These are phyloP conservation scores for Percopsis transmontana DNA, from an alignment of 2,113 vertebrate species.

Conservation along the genomic window DNA sequence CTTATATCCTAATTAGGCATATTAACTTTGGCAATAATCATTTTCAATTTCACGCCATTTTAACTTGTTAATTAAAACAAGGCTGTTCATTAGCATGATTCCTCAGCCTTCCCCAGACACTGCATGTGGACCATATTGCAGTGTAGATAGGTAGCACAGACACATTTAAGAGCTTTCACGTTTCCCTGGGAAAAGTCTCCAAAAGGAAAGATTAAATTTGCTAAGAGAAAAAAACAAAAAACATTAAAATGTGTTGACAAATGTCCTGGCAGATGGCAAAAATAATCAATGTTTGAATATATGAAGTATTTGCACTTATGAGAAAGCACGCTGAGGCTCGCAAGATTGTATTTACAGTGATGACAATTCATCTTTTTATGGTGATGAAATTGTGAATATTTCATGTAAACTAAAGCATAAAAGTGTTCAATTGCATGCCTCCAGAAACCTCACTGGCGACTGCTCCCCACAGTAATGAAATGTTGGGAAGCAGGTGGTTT, in stretches of 20 bases:
- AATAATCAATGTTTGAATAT: constrained; percentile 13
- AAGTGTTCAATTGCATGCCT: constrained; percentile 29
- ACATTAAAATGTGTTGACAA: constrained; percentile 25
- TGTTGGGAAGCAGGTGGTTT: constrained; percentile 53
- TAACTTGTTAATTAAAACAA: constrained; percentile 83
- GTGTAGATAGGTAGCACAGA: constrained; percentile 64
- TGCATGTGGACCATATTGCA: constrained; percentile 68
- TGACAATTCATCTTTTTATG: constrained; percentile 6
- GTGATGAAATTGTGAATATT: constrained; percentile 13
- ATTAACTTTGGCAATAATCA: constrained; percentile 81
- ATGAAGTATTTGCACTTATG: constrained; percentile 4
- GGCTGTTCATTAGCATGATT: constrained; percentile 74
- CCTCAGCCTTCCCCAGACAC: constrained; percentile 62
- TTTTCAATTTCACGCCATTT: constrained; percentile 84
- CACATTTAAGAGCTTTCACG: constrained; percentile 48
- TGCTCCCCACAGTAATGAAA: constrained; percentile 27
- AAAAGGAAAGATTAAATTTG: constrained; percentile 44
- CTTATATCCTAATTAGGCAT: constrained; percentile 80
- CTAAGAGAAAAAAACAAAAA: constrained; percentile 20
- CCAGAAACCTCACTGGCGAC: neutral
- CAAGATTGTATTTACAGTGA: neutral
- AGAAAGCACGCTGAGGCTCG: neutral
- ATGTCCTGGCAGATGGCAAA: constrained; percentile 31
- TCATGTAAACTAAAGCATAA: constrained; percentile 15
- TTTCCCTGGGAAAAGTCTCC: constrained; percentile 48